Conservation (phyloP, 2,888 invertebrate genomes). For the Lepidocyrtoides sp. region DNA sequence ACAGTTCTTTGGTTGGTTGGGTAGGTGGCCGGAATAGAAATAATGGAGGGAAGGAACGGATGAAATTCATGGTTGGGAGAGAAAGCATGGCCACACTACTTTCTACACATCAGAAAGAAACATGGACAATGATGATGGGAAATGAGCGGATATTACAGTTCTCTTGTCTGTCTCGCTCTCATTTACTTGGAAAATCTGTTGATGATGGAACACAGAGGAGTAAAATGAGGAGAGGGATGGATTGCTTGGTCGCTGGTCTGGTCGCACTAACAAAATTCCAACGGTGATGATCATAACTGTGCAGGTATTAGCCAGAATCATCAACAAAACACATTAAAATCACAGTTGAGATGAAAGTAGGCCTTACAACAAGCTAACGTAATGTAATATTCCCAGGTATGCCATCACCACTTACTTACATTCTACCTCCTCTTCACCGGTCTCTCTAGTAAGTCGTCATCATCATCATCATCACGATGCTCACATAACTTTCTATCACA, state of each 20-base stretch:
- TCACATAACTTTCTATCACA: slow-evolving; percentile 16
- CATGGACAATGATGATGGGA: background rate
- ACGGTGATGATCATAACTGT: background rate
- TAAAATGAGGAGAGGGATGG: background rate
- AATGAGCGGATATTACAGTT: slow-evolving; percentile 50
- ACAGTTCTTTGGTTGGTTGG: slow-evolving; percentile 34
- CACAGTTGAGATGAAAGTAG: too few species aligned
- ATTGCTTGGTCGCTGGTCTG: too few species aligned
- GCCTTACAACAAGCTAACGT: too few species aligned
- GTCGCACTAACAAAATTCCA: background rate
- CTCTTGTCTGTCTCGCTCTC: too few species aligned
- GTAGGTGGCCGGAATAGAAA: slow-evolving; percentile 1
- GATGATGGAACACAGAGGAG: background rate
- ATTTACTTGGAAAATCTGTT: slow-evolving; percentile 29
- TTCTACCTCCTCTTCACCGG: too few species aligned
- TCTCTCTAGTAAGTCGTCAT: slow-evolving; percentile 1
- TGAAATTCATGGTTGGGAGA: background rate
- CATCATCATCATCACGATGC: background rate
- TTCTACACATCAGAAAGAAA: background rate
- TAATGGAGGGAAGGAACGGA: background rate
- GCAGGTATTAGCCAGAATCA: background rate
- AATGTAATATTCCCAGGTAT: too few species aligned
- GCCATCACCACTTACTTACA: too few species aligned
- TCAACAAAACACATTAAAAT: slow-evolving; percentile 29
- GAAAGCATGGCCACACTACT: background rate